These are phyloP conservation scores for Microcaecilia unicolor DNA, from an alignment of 2,797 vertebrate species.

Conservation along the genomic window DNA sequence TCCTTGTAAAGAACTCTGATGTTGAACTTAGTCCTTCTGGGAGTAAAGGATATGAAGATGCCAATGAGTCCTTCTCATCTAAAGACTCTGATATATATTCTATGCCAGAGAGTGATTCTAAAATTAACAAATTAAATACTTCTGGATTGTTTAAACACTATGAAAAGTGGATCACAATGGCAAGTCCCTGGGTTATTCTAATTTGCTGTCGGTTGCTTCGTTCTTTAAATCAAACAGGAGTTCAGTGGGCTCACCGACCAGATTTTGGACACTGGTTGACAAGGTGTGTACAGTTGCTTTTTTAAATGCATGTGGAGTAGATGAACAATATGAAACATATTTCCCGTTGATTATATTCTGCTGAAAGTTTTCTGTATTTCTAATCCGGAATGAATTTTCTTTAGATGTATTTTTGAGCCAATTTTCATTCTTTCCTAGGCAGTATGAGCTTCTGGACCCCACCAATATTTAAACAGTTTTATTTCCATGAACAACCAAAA, in stretches of 20 bases:
- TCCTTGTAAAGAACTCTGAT: conserved; percentile 36
- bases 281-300: conserved; percentile 54
- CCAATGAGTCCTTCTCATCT: fast-evolving
- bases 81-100: conserved; percentile 13
- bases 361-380: no score
- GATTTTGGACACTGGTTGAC: conserved; percentile 90
- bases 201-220: conserved; percentile 81
- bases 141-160: conserved; percentile 13
- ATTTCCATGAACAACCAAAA: no score
- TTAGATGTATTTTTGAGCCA: no score
- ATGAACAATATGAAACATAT: no score
- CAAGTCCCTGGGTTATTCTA: conserved; percentile 73
- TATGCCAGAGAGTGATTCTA: background rate
- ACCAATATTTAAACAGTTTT: no score
- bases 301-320: no score
- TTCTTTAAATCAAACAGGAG: conserved; percentile 86
- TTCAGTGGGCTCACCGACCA: conserved; percentile 87
- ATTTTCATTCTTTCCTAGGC: no score
- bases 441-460: no score
- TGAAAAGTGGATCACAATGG: conserved; percentile 74
- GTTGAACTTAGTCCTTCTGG: background rate
- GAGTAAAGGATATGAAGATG: background rate
- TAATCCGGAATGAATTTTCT: no score
- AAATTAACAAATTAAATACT: background rate
- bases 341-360: no score